Evolutionary conservation across 2,797 vertebrate species (phyloP).

Genomic region (Apogon hyalosoma): DNA sequence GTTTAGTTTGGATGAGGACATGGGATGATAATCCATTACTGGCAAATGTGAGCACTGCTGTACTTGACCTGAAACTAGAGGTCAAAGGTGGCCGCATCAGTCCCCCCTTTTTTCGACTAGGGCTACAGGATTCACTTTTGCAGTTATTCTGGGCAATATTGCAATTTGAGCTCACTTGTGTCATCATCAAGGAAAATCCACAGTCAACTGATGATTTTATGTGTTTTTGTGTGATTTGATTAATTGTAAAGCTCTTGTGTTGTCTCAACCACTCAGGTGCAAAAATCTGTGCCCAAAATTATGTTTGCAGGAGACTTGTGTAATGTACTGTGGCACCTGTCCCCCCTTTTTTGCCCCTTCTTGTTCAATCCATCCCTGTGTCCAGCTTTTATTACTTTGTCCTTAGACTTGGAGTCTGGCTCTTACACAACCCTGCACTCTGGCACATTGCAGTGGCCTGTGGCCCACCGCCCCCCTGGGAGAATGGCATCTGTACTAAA

Average conservation of each 20-base stretch:
- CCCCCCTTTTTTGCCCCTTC: conserved; percentile 24
- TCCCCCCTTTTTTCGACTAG: background rate
- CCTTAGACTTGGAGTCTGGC: conserved; percentile 29
- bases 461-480: conserved; percentile 55
- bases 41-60: conserved; percentile 8
- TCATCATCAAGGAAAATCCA: no score
- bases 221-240: no score
- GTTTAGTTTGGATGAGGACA: conserved; percentile 51
- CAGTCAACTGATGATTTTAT: no score
- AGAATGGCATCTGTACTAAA: conserved; percentile 73
- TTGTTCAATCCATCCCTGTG: conserved; percentile 18
- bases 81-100: conserved; percentile 33
- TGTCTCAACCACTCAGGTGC: background rate
- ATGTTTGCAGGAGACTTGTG: conserved; percentile 21
- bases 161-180: no score
- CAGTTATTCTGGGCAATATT: no score
- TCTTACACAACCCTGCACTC: conserved; percentile 59
- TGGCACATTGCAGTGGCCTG: conserved; percentile 57
- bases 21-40: conserved; percentile 3
- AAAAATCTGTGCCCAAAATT: conserved; percentile 26
- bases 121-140: background rate
- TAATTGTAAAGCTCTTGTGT: no score
- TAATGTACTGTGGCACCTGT: conserved; percentile 59
- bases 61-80: conserved; percentile 27
- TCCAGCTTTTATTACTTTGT: conserved; percentile 44